Conservation (phyloP, 2,113 vertebrate genomes). For the Eidolon helvum region DNA sequence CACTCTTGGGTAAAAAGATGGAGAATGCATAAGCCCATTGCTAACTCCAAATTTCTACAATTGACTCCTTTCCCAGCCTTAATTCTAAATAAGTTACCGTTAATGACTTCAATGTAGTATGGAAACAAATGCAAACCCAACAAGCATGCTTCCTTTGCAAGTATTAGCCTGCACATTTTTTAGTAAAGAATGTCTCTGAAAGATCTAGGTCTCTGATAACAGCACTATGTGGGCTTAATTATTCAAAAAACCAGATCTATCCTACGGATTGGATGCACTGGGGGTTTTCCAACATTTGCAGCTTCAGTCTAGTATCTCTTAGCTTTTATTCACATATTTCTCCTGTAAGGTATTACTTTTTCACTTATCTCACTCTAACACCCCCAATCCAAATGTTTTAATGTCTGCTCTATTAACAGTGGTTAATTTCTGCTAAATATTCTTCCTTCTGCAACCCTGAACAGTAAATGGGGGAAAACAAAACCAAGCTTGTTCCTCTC, state of each 20-base stretch:
- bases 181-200: neutral
- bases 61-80: neutral
- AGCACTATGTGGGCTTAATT: neutral
- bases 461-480: neutral
- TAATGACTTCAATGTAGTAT: neutral
- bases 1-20: neutral
- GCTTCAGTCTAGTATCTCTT: neutral
- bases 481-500: neutral
- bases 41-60: neutral
- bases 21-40: neutral
- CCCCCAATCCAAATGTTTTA: neutral
- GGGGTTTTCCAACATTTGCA: neutral
- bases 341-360: neutral
- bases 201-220: slow-evolving; percentile 46
- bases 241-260: neutral
- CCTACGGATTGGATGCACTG: rapidly evolving
- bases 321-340: neutral
- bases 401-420: neutral
- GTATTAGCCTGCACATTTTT: neutral
- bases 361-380: too few species aligned
- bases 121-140: neutral
- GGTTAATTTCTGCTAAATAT: neutral
- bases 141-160: neutral
- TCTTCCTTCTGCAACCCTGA: neutral
- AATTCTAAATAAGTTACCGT: neutral